A percentile compares a stretch with the other conserved stretches of the same genome.
These are phyloP conservation scores for Apamea crenata DNA, from an alignment of 2,888 invertebrate genomes.

Conservation along the genomic window DNA sequence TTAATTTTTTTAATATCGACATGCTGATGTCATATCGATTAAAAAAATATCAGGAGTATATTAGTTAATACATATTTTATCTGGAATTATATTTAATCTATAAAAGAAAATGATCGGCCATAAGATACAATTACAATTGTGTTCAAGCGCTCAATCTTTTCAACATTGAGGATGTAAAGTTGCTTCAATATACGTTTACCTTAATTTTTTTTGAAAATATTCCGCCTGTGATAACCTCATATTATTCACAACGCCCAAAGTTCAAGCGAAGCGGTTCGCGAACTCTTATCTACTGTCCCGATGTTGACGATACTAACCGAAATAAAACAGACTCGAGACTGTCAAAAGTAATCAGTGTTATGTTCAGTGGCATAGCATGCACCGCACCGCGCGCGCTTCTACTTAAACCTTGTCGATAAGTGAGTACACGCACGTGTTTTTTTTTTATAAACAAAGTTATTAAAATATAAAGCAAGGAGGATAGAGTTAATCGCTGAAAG, in stretches of 20 bases:
- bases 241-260: constrained; percentile 43
- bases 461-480: neutral
- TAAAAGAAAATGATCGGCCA: constrained; percentile 7
- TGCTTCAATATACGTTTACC: neutral
- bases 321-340: constrained; percentile 61
- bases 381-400: constrained; percentile 54
- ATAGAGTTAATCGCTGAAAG: neutral
- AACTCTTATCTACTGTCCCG: constrained; percentile 47
- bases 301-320: constrained; percentile 55
- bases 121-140: neutral
- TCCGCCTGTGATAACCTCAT: constrained; percentile 27
- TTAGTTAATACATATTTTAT: too few species aligned
- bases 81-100: too few species aligned
- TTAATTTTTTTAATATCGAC: neutral
- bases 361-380: constrained; percentile 62
- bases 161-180: neutral
- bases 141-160: neutral
- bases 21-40: constrained; percentile 1
- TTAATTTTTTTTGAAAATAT: constrained; percentile 4
- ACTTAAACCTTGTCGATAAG: constrained; percentile 42
- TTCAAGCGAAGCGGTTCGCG: constrained; percentile 52
- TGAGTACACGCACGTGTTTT: constrained; percentile 52
- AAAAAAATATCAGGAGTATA: neutral
- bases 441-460: constrained; percentile 12
- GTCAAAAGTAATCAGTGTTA: constrained; percentile 62